These are phyloP conservation scores for Hystrix cristata DNA, from an alignment of 2,113 vertebrate species.

Conservation along the genomic window DNA sequence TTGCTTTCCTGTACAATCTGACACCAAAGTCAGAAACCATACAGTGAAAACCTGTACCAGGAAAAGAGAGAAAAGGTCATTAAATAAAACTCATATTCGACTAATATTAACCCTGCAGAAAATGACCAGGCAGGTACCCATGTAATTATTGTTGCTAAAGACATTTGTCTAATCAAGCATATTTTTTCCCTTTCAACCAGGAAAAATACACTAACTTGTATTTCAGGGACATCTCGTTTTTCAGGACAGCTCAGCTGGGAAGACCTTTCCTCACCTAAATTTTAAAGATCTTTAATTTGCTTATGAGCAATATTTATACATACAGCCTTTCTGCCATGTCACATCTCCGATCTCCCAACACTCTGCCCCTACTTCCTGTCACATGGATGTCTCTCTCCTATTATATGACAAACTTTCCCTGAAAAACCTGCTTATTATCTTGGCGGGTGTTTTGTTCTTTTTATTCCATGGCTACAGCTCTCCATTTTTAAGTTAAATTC, in stretches of 20 bases:
- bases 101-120: constrained; percentile 80
- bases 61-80: constrained; percentile 79
- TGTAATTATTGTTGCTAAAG: constrained; percentile 75
- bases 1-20: constrained; percentile 76
- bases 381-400: not conserved
- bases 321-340: not conserved
- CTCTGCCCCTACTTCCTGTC: not conserved
- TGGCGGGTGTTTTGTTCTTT: constrained; percentile 17
- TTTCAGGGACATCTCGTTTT: constrained; percentile 47
- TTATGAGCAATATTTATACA: constrained; percentile 67
- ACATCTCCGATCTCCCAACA: not conserved
- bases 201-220: constrained; percentile 54
- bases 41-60: constrained; percentile 71
- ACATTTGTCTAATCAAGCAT: constrained; percentile 59
- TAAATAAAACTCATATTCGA: constrained; percentile 80
- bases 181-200: constrained; percentile 40
- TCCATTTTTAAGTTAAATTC: constrained; percentile 23
- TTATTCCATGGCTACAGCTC: not conserved
- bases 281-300: constrained; percentile 63
- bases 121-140: constrained; percentile 65
- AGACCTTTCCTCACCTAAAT: constrained; percentile 14
- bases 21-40: constrained; percentile 85
- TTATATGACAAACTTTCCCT: constrained; percentile 32
- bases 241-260: constrained; percentile 26
- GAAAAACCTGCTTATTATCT: constrained; percentile 51